phyloP scores from a whole-genome alignment of 1,140 invertebrate species.

The Lordiphosa collinella region DNA sequence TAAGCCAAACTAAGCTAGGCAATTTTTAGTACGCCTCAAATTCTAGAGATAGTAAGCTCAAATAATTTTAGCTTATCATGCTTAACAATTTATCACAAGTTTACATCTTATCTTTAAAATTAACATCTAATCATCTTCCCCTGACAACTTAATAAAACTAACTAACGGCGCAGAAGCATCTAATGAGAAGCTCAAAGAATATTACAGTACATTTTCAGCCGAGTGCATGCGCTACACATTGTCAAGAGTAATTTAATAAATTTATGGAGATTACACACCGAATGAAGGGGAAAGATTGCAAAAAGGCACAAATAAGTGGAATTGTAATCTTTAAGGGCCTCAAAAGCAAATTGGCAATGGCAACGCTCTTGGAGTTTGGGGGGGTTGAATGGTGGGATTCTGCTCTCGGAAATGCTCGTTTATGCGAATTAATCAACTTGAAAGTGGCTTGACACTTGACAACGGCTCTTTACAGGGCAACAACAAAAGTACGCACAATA shows the following conservation, averaged over 20 bases:
- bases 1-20: too few species aligned
- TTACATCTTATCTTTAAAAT: neutral
- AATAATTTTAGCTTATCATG: neutral
- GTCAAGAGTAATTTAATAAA: slow-evolving; percentile 70
- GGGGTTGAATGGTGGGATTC: slow-evolving; percentile 9
- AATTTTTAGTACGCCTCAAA: too few species aligned
- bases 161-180: slow-evolving; percentile 14
- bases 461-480: slow-evolving; percentile 20
- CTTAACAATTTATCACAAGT: neutral
- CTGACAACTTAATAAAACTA: slow-evolving; percentile 21
- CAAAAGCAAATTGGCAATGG: slow-evolving; percentile 46
- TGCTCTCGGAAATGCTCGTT: slow-evolving; percentile 50
- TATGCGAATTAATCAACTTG: slow-evolving; percentile 57
- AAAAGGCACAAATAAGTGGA: slow-evolving; percentile 17
- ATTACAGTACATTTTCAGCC: slow-evolving; percentile 1
- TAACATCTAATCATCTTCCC: neutral
- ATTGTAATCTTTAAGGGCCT: slow-evolving; percentile 12
- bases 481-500: slow-evolving; percentile 6
- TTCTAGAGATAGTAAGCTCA: neutral
- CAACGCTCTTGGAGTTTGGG: slow-evolving; percentile 16
- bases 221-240: slow-evolving; percentile 9
- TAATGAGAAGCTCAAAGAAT: slow-evolving; percentile 20
- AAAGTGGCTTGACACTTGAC: slow-evolving; percentile 42
- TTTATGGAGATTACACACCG: slow-evolving; percentile 54
- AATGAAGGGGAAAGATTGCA: slow-evolving; percentile 40